phyloP scores from a whole-genome alignment of 1,140 invertebrate species.

The Apis mellifera region Amel_HAv3.1 CM009939.2:12287501-12288000 shows the following conservation, averaged over 20 bases:
- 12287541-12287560: no score
- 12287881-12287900: slow-evolving; percentile 88
- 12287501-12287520: neutral
- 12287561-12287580: no score
- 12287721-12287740: slow-evolving; percentile 1
- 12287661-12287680: slow-evolving; percentile 28
- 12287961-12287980: slow-evolving; percentile 88
- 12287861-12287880: slow-evolving; percentile 79
- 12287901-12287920: slow-evolving; percentile 84
- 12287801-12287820: neutral
- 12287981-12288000: slow-evolving; percentile 90
- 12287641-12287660: neutral
- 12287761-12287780: neutral
- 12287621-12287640: neutral
- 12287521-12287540: neutral
- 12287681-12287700: neutral
- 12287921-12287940: slow-evolving; percentile 82
- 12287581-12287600: no score
- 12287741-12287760: neutral
- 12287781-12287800: neutral
- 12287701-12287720: slow-evolving; percentile 4
- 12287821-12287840: neutral
- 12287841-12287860: neutral
- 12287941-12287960: slow-evolving; percentile 86
- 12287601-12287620: neutral